Percentiles rank a stretch among this genome's conserved stretches.
Evolutionary conservation across 2,888 invertebrate species (phyloP).

Genomic region (Agrypnus murinus): DNA sequence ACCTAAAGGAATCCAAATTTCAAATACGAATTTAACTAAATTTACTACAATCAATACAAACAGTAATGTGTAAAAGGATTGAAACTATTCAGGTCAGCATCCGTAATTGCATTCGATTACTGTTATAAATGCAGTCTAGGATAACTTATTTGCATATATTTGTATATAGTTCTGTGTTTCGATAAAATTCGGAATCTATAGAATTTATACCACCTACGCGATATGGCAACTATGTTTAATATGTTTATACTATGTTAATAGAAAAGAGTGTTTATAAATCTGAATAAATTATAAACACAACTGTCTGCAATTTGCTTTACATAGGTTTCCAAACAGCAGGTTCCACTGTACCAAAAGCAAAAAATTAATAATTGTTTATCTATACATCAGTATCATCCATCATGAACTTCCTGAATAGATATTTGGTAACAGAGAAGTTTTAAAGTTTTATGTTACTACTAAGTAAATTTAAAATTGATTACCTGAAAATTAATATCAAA

Average conservation of each 20-base stretch:
- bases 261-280: neutral
- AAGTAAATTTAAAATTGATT: too few relatives aligned
- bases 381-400: constrained; percentile 15
- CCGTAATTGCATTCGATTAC: neutral
- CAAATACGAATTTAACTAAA: neutral
- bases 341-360: neutral
- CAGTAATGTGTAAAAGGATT: neutral
- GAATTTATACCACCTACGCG: neutral
- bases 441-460: too few relatives aligned
- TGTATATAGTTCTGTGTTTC: neutral
- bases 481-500: too few relatives aligned
- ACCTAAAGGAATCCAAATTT: neutral
- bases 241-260: neutral
- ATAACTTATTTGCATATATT: neutral
- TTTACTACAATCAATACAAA: neutral
- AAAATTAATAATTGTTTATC: constrained; percentile 25
- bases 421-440: neutral
- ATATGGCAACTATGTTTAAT: neutral
- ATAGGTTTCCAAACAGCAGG: constrained; percentile 10
- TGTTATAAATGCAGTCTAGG: neutral
- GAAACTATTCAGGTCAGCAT: constrained; percentile 5
- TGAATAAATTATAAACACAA: constrained; percentile 17
- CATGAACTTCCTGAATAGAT: constrained; percentile 19
- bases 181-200: neutral
- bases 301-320: constrained; percentile 16